These are phyloP conservation scores for Falco novaeseelandiae DNA, from an alignment of 2,797 vertebrate genomes.

Conservation along the genomic window DNA sequence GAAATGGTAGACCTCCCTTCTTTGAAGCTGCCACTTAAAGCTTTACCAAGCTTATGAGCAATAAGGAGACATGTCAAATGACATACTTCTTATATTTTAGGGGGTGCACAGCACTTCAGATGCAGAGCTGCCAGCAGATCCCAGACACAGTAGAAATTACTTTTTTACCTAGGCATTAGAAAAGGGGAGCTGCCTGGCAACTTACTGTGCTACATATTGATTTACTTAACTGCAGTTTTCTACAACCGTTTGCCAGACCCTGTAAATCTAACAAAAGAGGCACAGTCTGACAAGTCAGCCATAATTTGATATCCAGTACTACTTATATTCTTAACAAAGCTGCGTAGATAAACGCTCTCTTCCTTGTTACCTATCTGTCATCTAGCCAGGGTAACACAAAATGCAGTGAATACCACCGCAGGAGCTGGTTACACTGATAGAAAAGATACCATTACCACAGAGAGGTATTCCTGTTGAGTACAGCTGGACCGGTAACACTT, in stretches of 20 bases:
- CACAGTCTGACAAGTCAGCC: slow-evolving; percentile 40
- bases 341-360: slow-evolving; percentile 13
- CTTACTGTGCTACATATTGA: not conserved
- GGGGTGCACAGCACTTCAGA: not conserved
- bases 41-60: slow-evolving; percentile 15
- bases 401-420: not conserved
- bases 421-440: not conserved
- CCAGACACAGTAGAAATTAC: not conserved
- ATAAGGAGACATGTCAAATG: not conserved
- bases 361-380: slow-evolving; percentile 5
- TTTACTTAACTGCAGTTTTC: slow-evolving; percentile 41
- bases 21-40: not conserved
- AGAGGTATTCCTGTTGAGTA: not conserved
- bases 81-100: not conserved
- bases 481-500: not conserved
- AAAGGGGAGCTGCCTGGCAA: slow-evolving; percentile 1
- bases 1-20: not conserved
- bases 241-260: not conserved
- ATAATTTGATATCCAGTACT: slow-evolving; percentile 55
- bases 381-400: not conserved
- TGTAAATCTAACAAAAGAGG: slow-evolving; percentile 41
- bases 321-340: slow-evolving; percentile 49
- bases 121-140: not conserved
- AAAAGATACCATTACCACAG: not conserved
- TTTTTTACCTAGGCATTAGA: not conserved